A percentile compares a stretch with the other conserved stretches of the same genome.
Evolutionary conservation across 2,797 vertebrate species (phyloP).

Genomic region (Sebastiscus tertius): DNA sequence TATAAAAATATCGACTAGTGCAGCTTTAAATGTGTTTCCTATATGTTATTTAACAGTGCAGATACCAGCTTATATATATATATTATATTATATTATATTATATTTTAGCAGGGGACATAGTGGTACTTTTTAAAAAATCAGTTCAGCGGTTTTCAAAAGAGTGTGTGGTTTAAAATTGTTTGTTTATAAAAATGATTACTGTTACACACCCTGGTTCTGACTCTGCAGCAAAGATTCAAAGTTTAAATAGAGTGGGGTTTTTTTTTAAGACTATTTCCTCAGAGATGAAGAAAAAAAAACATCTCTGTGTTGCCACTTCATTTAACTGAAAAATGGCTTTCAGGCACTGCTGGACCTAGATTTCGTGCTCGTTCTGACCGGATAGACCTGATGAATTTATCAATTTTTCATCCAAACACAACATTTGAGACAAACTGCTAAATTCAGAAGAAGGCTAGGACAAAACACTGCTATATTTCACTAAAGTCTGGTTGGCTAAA

Average conservation of each 20-base stretch:
- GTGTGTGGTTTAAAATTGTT: slow-evolving; percentile 15
- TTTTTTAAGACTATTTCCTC: slow-evolving; percentile 18
- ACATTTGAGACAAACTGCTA: slow-evolving; percentile 10
- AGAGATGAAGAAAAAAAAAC: slow-evolving; percentile 12
- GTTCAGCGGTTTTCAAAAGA: slow-evolving; percentile 9
- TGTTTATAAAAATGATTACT: slow-evolving; percentile 17
- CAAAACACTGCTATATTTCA: background rate
- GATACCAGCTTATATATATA: background rate
- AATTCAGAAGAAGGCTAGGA: background rate
- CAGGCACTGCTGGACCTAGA: slow-evolving; percentile 12
- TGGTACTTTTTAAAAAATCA: slow-evolving; percentile 10
- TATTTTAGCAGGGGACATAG: background rate
- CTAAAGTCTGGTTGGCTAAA: background rate
- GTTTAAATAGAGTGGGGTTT: slow-evolving; percentile 19
- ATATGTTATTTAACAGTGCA: background rate
- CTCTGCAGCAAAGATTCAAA: slow-evolving; percentile 7
- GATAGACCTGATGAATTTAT: slow-evolving; percentile 28
- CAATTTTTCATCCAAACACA: slow-evolving; percentile 9
- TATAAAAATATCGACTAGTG: background rate
- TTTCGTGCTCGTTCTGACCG: slow-evolving; percentile 16
- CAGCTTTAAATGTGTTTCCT: background rate
- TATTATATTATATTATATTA: background rate
- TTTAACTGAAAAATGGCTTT: slow-evolving; percentile 61
- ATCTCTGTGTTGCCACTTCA: slow-evolving; percentile 44
- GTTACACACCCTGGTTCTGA: background rate